phyloP scores from a whole-genome alignment of 2,888 invertebrate genomes.

The Eremobia ochroleuca region DNA sequence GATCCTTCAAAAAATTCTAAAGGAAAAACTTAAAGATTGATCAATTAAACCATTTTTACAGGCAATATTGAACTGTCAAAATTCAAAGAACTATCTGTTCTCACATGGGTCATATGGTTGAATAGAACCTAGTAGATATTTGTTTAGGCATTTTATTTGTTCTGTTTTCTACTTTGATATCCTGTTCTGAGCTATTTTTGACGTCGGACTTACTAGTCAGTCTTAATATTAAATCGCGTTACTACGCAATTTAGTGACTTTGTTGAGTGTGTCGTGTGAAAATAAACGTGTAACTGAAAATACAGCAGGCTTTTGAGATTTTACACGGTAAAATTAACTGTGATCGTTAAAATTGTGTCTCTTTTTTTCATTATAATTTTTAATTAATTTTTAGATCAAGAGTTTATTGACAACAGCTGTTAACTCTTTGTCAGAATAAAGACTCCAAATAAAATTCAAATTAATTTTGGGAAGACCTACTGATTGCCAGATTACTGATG shows the following conservation, averaged over 20 bases:
- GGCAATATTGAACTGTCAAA: too few species aligned
- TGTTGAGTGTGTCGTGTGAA: neutral
- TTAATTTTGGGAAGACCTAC: neutral
- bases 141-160: slow-evolving; percentile 9
- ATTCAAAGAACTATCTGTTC: too few species aligned
- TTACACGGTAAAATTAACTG: too few species aligned
- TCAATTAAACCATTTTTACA: too few species aligned
- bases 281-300: neutral
- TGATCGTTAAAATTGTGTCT: neutral
- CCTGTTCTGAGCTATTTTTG: neutral
- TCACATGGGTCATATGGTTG: neutral
- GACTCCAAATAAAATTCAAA: neutral
- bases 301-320: neutral
- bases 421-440: neutral
- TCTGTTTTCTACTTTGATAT: slow-evolving; percentile 24
- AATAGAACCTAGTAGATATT: slow-evolving; percentile 22
- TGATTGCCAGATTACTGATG: neutral
- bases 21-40: neutral
- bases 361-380: too few species aligned
- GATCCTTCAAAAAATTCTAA: slow-evolving; percentile 24
- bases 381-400: neutral
- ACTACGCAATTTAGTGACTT: neutral
- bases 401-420: neutral
- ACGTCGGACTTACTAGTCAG: too few species aligned
- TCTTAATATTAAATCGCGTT: too few species aligned